A percentile compares a stretch with the other conserved stretches of the same genome.
Evolutionary conservation across 2,888 invertebrate species (phyloP).

Genomic region (Rhodophaea formosa): DNA sequence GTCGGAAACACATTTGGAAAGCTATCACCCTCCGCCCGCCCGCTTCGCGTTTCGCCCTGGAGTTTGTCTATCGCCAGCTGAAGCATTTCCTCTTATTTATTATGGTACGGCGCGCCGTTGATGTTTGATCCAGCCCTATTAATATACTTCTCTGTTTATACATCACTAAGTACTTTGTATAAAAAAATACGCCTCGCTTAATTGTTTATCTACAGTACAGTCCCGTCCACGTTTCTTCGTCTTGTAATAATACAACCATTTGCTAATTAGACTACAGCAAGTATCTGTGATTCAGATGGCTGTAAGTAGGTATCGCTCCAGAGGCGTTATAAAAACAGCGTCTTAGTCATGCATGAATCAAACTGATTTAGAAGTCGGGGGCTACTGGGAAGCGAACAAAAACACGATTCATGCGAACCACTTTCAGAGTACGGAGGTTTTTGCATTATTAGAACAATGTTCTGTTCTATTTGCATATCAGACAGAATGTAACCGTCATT

Average conservation of each 20-base stretch:
- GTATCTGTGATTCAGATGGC: conserved; percentile 36
- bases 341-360: conserved; percentile 70
- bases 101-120: background rate
- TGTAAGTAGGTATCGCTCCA: conserved; percentile 43
- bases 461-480: conserved; percentile 64
- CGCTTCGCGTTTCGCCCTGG: background rate
- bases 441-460: conserved; percentile 50
- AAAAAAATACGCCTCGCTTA: background rate
- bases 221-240: background rate
- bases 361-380: conserved; percentile 49
- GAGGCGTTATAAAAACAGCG: conserved; percentile 50
- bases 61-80: conserved; percentile 1
- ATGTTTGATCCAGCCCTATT: conserved; percentile 6
- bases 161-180: background rate
- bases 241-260: background rate
- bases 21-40: background rate
- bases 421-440: conserved; percentile 42
- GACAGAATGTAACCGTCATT: conserved; percentile 62
- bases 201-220: background rate
- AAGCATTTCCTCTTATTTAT: conserved; percentile 11
- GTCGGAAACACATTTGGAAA: conserved; percentile 10
- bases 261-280: background rate
- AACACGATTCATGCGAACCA: conserved; percentile 49
- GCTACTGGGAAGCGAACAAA: conserved; percentile 54
- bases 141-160: conserved; percentile 9